Base-by-base conservation (phyloP, 2,888 invertebrate species). In the Perithous albicinctus region DNA sequence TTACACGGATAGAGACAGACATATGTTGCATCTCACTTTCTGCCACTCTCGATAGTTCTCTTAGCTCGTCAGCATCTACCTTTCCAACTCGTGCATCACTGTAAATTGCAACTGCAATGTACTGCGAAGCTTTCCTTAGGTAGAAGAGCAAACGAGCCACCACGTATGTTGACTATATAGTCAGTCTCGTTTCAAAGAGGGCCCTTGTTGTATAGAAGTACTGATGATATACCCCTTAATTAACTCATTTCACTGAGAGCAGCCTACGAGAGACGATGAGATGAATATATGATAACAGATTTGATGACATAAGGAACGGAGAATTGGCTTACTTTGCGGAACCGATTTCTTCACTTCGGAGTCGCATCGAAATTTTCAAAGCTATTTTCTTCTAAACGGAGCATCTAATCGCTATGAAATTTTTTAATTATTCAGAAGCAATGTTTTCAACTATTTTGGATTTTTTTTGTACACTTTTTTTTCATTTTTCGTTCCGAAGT, bases 151-250 rank as follows among this genome's bases (percentile, higher is more conserved):
- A 54, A 63, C 32, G 51, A 51, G 54, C 56, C n/a, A 63, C 26
- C 20, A 61, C 43, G 48, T 54, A 63, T 46, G 38, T 77, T 76
- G 29, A 77, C 63, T 56, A n/a, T n/a, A n/a, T n/a, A n/a, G 73
- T 73, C 51, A 38, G 67, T 64, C 73, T 74, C 73, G 61, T 69
- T 81, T 78, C 46, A 43, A 56, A 48, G 66, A 51, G 48, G 32
- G 15, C 54, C n/a, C n/a, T n/a, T 59, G 43, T 63, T 46, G 46
- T 51, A 32, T 48, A n/a, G n/a, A n/a, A n/a, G n/a, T n/a, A 35
- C 66, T 67, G 73, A 78, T 78, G 63, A 78, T 66, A 59, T 32
- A 54, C 29, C 38, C 54, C 77, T 69, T 81, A 73, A 81, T 81
- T 81, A 81, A 61, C 63, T 63, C 29, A 61, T 67, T 61, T 69